These are phyloP conservation scores for Oryctes rhinoceros DNA, from an alignment of 1,140 invertebrate genomes.

Conservation along the genomic window DNA sequence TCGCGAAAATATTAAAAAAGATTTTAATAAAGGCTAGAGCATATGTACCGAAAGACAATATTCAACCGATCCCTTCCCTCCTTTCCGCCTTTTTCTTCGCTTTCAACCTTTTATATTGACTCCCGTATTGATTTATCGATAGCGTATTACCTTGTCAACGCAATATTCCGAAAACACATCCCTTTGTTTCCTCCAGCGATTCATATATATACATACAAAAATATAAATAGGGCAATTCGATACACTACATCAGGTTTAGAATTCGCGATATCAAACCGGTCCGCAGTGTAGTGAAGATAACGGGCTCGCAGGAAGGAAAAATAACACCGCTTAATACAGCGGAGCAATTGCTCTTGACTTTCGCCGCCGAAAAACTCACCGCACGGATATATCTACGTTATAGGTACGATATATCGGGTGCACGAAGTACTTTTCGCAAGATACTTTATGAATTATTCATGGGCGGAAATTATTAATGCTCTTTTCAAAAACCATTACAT, in stretches of 20 bases:
- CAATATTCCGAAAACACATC: constrained; percentile 1
- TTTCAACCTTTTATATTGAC: background rate
- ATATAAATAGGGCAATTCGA: constrained; percentile 22
- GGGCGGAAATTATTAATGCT: background rate
- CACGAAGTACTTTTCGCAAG: background rate
- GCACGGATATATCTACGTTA: background rate
- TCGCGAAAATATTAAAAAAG: no score
- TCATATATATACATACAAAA: constrained; percentile 11
- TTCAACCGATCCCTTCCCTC: no score
- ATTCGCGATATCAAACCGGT: background rate
- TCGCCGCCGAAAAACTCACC: background rate
- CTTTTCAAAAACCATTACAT: background rate
- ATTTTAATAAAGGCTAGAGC: no score
- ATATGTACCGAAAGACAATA: no score
- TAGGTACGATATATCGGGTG: background rate
- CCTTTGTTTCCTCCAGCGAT: background rate
- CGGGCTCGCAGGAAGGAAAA: background rate
- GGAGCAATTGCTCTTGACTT: constrained; percentile 8
- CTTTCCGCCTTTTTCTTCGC: background rate
- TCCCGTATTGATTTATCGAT: constrained; percentile 2
- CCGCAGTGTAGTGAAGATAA: background rate
- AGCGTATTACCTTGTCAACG: constrained; percentile 18
- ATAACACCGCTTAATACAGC: constrained; percentile 13
- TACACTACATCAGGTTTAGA: constrained; percentile 1
- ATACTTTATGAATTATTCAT: background rate